phyloP scores from a whole-genome alignment of 2,888 invertebrate genomes.

The Eurytoma californica region DNA sequence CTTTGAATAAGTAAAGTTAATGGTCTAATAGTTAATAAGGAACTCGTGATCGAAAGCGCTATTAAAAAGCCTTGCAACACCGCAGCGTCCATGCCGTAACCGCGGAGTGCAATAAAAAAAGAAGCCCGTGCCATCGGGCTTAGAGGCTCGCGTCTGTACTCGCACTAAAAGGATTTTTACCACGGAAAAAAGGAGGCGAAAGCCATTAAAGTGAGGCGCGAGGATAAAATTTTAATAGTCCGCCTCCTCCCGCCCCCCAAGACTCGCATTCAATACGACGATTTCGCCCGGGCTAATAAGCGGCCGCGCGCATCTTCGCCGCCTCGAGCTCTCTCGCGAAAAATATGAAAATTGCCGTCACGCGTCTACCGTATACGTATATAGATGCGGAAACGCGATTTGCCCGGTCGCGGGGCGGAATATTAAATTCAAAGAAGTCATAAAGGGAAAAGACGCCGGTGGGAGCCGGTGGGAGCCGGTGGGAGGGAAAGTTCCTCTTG shows the following conservation, averaged over 20 bases:
- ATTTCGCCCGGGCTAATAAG: background rate
- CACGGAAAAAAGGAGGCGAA: background rate
- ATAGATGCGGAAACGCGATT: constrained; percentile 27
- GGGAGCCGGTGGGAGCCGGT: background rate
- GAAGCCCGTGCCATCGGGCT: too few relatives aligned
- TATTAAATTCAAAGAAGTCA: constrained; percentile 51
- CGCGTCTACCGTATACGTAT: background rate
- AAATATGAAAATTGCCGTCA: constrained; percentile 1
- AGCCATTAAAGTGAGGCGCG: background rate
- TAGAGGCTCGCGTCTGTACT: background rate
- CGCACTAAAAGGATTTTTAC: background rate
- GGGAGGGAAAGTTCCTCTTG: background rate
- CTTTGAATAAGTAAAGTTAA: too few relatives aligned
- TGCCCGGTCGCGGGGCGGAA: background rate
- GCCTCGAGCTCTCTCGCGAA: background rate
- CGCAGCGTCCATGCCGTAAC: too few relatives aligned
- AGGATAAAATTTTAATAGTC: background rate
- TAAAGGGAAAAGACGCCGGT: constrained; percentile 26
- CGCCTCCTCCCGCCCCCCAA: background rate
- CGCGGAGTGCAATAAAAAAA: too few relatives aligned
- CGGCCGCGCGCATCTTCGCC: background rate
- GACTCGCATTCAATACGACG: background rate
- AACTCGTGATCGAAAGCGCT: too few relatives aligned
- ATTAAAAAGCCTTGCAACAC: too few relatives aligned
- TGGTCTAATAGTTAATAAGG: too few relatives aligned